Evolutionary conservation across 2,113 vertebrate genomes (phyloP).

Genomic region (Boulengeromyrus knoepffleri): DNA sequence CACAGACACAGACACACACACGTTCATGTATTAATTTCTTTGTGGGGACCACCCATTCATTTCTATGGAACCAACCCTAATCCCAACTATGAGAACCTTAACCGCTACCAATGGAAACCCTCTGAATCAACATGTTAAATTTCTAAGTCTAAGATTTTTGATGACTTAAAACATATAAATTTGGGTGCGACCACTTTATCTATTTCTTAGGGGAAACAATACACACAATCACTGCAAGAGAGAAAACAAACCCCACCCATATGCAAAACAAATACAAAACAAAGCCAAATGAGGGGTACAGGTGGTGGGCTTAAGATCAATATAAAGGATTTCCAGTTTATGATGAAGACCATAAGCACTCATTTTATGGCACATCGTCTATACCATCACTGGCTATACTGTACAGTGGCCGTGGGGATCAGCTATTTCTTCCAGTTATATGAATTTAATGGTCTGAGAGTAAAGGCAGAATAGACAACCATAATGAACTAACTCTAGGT

Average conservation of each 20-base stretch:
- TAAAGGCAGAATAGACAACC: neutral
- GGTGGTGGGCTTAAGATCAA: neutral
- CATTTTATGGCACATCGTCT: neutral
- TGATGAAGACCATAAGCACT: neutral
- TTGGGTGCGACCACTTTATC: neutral
- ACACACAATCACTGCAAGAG: neutral
- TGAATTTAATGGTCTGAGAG: neutral
- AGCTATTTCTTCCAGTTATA: neutral
- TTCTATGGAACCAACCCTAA: too few relatives aligned
- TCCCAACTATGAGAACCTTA: too few relatives aligned
- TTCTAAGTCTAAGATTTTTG: neutral
- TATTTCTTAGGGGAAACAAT: neutral
- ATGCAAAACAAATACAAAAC: neutral
- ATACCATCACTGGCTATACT: neutral
- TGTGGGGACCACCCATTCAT: too few relatives aligned
- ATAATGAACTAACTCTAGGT: neutral
- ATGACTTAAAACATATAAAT: neutral
- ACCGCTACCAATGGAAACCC: too few relatives aligned
- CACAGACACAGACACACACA: too few relatives aligned
- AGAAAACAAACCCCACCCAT: neutral
- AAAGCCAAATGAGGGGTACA: neutral
- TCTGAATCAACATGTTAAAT: too few relatives aligned
- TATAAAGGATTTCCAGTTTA: neutral
- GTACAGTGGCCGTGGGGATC: neutral
- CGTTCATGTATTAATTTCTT: too few relatives aligned